Percentiles rank a stretch among this genome's conserved stretches.
Evolutionary conservation across 2,113 vertebrate genomes (phyloP).

Genomic region (Caretta caretta): DNA sequence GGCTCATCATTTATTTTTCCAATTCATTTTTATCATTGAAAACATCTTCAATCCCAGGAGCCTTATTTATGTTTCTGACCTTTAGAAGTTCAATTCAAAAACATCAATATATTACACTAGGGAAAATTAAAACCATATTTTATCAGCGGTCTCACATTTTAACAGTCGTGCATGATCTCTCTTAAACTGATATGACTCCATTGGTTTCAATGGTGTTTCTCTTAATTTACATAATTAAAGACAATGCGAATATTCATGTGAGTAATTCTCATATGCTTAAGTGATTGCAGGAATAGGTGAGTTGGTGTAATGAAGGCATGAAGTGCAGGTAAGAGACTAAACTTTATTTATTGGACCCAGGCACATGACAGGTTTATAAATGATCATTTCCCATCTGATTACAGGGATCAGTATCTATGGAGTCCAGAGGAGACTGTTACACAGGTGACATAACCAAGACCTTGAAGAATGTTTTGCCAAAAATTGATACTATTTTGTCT

Average conservation of each 20-base stretch:
- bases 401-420: background rate
- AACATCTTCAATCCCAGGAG: background rate
- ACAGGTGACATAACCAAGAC: background rate
- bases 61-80: background rate
- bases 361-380: background rate
- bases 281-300: background rate
- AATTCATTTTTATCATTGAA: background rate
- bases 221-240: background rate
- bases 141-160: background rate
- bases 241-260: background rate
- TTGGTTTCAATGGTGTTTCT: background rate
- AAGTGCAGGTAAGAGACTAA: background rate
- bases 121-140: no score
- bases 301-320: background rate
- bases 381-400: background rate
- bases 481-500: background rate
- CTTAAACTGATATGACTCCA: rapidly evolving
- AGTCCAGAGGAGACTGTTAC: background rate
- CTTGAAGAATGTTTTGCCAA: background rate
- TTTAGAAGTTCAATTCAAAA: background rate
- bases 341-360: background rate
- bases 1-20: background rate
- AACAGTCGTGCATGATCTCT: background rate
- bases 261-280: background rate
- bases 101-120: background rate